Percentiles rank a stretch among this genome's conserved stretches.
Conservation (phyloP, 2,113 vertebrate genomes). For the Pundamilia nyererei region DNA sequence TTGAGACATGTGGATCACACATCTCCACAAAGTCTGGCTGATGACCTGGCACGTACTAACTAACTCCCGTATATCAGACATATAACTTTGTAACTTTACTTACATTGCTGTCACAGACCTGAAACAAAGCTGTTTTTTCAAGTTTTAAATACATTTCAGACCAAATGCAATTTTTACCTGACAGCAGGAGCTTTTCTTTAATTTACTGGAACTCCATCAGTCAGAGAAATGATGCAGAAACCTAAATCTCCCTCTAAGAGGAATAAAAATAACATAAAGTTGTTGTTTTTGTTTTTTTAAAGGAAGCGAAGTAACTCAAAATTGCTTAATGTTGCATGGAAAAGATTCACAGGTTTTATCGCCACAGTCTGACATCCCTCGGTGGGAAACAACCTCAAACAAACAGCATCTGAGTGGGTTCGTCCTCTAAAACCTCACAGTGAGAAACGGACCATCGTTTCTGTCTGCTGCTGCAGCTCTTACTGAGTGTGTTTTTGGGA, state of each 20-base stretch:
- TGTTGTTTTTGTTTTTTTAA: not conserved
- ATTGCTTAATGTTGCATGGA: not conserved
- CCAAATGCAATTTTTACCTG: not conserved
- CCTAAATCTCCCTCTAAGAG: not conserved
- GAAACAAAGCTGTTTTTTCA: not conserved
- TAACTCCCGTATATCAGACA: not conserved
- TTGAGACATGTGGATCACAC: not conserved
- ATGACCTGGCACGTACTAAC: not conserved
- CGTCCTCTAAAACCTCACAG: not conserved
- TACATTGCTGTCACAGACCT: not conserved
- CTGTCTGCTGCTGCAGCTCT: not conserved
- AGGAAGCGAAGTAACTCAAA: not conserved
- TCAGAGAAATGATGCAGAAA: not conserved
- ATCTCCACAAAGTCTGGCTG: not conserved
- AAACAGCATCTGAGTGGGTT: not conserved
- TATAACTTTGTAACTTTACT: not conserved
- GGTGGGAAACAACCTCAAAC: not conserved
- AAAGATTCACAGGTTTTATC: not conserved
- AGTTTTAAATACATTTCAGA: not conserved
- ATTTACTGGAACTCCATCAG: not conserved
- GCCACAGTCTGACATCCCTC: not conserved
- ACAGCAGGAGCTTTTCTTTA: not conserved
- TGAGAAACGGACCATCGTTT: not conserved
- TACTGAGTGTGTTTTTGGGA: not conserved
- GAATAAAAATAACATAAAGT: not conserved